Conservation (phyloP, 2,888 invertebrate genomes). For the Falcaria lacertinaria region DNA sequence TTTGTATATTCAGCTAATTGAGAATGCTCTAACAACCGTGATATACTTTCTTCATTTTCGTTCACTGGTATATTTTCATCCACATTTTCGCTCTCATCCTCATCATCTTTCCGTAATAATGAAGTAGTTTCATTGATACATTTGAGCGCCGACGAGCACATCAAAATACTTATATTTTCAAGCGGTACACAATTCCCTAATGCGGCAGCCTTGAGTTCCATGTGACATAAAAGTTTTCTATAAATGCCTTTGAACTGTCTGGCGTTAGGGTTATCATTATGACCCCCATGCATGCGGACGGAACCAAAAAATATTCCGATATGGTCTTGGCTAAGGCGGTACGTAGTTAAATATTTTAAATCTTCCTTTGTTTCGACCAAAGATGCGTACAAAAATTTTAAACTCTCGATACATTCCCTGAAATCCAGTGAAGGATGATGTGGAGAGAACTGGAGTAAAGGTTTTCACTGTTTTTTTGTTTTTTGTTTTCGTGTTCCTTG, state of each 20-base stretch:
- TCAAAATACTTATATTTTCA: constrained; percentile 3
- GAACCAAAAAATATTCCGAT: constrained; percentile 13
- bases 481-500: not conserved
- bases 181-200: constrained; percentile 16
- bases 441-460: not conserved
- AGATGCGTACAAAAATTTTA: constrained; percentile 9
- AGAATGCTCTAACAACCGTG: constrained; percentile 2
- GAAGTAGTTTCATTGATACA: not conserved
- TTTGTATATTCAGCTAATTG: constrained; percentile 4
- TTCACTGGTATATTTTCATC: no score
- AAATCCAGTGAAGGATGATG: constrained; percentile 8
- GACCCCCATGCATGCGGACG: constrained; percentile 15
- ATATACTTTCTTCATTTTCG: no score
- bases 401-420: constrained; percentile 12
- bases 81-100: no score
- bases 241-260: constrained; percentile 12
- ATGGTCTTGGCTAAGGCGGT: constrained; percentile 13
- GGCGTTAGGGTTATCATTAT: constrained; percentile 19
- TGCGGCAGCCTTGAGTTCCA: constrained; percentile 9
- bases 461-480: not conserved
- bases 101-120: no score
- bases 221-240: constrained; percentile 11
- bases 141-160: not conserved
- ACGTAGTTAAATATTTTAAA: constrained; percentile 6
- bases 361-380: constrained; percentile 7